Evolutionary conservation across 2,113 vertebrate species (phyloP), one percentile per base, ranked within the genome.

Genomic region (Ursus arctos): DNA sequence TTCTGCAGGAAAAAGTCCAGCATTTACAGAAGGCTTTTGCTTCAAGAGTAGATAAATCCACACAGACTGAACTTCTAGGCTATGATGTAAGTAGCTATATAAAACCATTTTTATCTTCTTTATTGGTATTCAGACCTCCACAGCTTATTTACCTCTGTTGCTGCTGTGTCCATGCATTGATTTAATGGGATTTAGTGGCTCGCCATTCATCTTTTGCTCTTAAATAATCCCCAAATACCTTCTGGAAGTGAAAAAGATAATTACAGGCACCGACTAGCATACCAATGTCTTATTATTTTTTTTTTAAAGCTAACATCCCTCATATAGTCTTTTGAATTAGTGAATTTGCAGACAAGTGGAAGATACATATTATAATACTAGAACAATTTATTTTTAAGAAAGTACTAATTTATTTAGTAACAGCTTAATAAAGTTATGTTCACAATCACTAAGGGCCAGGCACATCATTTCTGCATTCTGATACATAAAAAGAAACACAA

Each of bases 11-110:
- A 95, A 99, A 99, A 97, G 98, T 99, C 95, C 99, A 98, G 97
- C 99, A 99, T 98, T 98, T 99, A 96, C 99, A 99, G 99, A 99
- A 99, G 98, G 97, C 98, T 92, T 99, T 99, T 97, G 98, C 98
- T 99, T 99, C 99, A 98, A 99, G 99, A 98, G 99, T 99, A 98
- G 99, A 99, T 98, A 99, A 99, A 98, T 99, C 99, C 96, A 99
- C 99, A 0, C 99, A 99, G 99, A 99, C 99, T 61, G 99, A 99
- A 97, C 98, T 99, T 71, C 80, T 98, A 96, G 99, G 99, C 97
- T 99, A 99, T 96, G 99, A 99, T 99, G 99, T 99, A 99, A 99
- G 99, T 99, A 98, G 47, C 97, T 98, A 65, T 98, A 67, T 97
- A 10, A 47, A 96, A 83, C 81, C 69, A 67, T 96, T 94, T 98